Conservation (phyloP, 2,797 vertebrate species). For the Nasua narica region DNA sequence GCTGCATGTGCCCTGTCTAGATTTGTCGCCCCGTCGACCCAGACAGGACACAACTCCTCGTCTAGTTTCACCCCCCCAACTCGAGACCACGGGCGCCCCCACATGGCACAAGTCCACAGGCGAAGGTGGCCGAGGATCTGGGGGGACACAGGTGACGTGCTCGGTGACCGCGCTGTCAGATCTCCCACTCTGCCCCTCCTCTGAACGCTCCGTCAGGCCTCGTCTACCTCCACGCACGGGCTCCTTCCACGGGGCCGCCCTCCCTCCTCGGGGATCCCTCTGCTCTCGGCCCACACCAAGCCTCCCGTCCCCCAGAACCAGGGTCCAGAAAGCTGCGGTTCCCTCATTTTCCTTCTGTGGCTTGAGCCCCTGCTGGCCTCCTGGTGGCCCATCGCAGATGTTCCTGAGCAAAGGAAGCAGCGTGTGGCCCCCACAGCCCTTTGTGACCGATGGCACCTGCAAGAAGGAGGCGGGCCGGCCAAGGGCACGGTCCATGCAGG, state of each 20-base stretch:
- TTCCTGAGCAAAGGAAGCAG: not conserved
- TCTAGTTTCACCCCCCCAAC: not conserved
- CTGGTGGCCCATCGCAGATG: fast-evolving
- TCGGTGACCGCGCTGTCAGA: fast-evolving
- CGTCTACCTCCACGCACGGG: too few relatives aligned
- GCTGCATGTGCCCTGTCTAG: fast-evolving
- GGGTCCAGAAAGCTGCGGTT: not conserved
- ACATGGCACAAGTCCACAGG: not conserved
- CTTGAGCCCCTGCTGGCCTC: not conserved
- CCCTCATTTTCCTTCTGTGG: not conserved
- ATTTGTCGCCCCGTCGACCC: not conserved
- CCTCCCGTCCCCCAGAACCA: too few relatives aligned
- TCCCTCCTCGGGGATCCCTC: not conserved
- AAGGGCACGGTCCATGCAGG: fast-evolving
- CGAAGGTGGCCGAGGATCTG: not conserved
- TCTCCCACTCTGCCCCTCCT: fast-evolving
- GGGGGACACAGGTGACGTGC: not conserved
- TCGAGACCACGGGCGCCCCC: not conserved
- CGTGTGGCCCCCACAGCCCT: not conserved
- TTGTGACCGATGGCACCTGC: not conserved
- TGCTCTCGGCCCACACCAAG: too few relatives aligned
- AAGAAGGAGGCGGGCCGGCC: not conserved
- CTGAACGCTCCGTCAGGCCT: not conserved
- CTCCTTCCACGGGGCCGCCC: not conserved
- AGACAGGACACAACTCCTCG: not conserved